Evolutionary conservation across 2,113 vertebrate genomes (phyloP), one percentile per base, ranked within the genome.

Genomic region (Hyaena hyaena): DNA sequence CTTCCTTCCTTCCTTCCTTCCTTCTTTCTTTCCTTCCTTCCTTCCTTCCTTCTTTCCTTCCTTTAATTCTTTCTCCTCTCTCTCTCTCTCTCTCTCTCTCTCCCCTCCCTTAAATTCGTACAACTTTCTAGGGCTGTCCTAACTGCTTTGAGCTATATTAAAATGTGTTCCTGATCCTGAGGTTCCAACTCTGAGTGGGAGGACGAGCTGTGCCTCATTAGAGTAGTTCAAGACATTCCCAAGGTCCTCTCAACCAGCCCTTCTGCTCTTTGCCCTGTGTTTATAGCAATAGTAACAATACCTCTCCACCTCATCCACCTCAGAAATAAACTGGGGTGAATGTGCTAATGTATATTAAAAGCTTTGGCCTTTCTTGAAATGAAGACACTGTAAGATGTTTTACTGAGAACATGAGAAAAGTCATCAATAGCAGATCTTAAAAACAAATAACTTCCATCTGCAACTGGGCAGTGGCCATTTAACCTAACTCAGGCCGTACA

Each of bases 161-260:
- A 69, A 79, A 24, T 43, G n/a, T 21, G 1, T 83, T 7, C 31
- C 53, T 89, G 2, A 83, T 33, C 50, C 48, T 35, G 6, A 71
- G 39, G 24, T 26, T 77, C 24, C 68, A 23, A 0, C 43, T 77
- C 61, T 21, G 45, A 3, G 2, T 16, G 21, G 33, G 21, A 33
- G 63, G 24, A 61, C 2, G 9, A 85, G 73, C 9, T n/a, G 8
- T 23, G 24, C 17, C 33, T 50, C n/a, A 7, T 28, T 39, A 28
- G n/a, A 77, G 11, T 1, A n/a, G 45, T 28, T 55, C 35, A 61
- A 28, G 90, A 10, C 5, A 14, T 19, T 48, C 26, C 5, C 23
- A 53, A 12, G 14, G 2, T 7, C 10, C 33, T 39, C 0, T 7
- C 19, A 28, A 2, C 9, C 10, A 43, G 11, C 10, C 12, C 11